Evolutionary conservation across 1,140 invertebrate species (phyloP).

Genomic region (Drosophila nebulosa): DNA sequence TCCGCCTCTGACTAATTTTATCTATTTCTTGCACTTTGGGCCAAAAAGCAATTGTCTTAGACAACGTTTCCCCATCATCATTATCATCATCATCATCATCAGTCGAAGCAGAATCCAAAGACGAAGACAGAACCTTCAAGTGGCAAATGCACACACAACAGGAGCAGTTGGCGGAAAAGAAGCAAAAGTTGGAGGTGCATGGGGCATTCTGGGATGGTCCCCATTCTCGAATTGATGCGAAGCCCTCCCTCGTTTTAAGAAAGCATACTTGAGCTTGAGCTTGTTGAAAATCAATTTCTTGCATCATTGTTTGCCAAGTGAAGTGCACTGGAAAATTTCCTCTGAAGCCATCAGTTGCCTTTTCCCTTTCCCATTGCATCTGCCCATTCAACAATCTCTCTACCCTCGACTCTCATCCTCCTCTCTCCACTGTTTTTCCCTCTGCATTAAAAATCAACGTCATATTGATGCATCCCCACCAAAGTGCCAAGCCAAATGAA

Average conservation of each 20-base stretch:
- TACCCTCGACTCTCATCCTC: background rate
- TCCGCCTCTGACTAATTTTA: slow-evolving; percentile 71
- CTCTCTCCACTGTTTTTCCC: background rate
- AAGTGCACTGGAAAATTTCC: slow-evolving; percentile 80
- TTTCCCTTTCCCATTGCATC: background rate
- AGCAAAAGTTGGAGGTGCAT: background rate
- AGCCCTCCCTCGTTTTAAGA: slow-evolving; percentile 2
- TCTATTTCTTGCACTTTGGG: slow-evolving; percentile 77
- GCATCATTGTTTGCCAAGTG: slow-evolving; percentile 80
- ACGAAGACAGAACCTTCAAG: slow-evolving; percentile 46
- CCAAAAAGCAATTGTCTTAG: slow-evolving; percentile 76
- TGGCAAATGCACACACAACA: slow-evolving; percentile 25
- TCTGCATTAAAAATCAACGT: slow-evolving; percentile 70
- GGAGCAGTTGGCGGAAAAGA: background rate
- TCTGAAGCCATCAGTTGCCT: background rate
- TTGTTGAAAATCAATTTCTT: slow-evolving; percentile 80
- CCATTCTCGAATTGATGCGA: background rate
- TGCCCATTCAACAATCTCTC: background rate
- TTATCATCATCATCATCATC: slow-evolving; percentile 1
- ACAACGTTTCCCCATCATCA: slow-evolving; percentile 68
- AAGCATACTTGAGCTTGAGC: slow-evolving; percentile 53
- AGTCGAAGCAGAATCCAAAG: background rate
- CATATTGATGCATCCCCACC: slow-evolving; percentile 59
- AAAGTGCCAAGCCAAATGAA: slow-evolving; percentile 60
- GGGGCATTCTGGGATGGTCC: slow-evolving; percentile 1